phyloP scores from a whole-genome alignment of 2,888 invertebrate genomes.

The Anaspis maculata region DNA sequence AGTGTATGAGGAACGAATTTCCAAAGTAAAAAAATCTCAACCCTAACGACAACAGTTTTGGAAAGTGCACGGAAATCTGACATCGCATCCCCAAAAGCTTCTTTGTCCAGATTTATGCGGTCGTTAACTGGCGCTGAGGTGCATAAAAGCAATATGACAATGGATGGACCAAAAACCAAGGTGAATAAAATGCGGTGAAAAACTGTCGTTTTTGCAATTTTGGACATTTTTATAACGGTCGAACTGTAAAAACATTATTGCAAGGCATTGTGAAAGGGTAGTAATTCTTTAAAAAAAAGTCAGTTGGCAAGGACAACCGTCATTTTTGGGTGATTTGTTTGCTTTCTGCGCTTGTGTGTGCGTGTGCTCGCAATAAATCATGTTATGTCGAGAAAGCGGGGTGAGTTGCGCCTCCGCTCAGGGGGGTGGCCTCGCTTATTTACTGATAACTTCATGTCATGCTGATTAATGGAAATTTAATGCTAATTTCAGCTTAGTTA shows the following conservation, averaged over 20 bases:
- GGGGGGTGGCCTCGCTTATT: conserved; percentile 38
- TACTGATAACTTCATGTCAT: conserved; percentile 42
- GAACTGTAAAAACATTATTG: neutral
- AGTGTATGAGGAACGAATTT: too few relatives aligned
- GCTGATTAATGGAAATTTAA: conserved; percentile 42
- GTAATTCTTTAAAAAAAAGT: neutral
- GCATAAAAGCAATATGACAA: conserved; percentile 20
- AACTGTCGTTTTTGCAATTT: conserved; percentile 14
- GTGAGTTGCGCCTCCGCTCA: conserved; percentile 19
- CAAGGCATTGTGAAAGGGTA: neutral
- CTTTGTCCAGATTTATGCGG: conserved; percentile 10
- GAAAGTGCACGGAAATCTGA: too few relatives aligned
- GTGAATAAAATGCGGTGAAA: conserved; percentile 19
- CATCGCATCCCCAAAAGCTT: too few relatives aligned
- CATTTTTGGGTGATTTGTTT: conserved; percentile 24
- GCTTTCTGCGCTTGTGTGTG: too few relatives aligned
- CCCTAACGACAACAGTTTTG: too few relatives aligned
- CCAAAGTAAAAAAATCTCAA: too few relatives aligned
- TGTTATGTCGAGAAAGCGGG: conserved; percentile 23
- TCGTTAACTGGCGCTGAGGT: conserved; percentile 6
- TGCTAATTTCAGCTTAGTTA: conserved; percentile 39
- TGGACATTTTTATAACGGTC: conserved; percentile 13
- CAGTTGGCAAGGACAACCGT: conserved; percentile 17
- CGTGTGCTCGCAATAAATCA: conserved; percentile 32
- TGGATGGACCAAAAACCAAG: too few relatives aligned